Base-by-base conservation (phyloP, 2,888 invertebrate genomes). In the Platycnemis pennipes region DNA sequence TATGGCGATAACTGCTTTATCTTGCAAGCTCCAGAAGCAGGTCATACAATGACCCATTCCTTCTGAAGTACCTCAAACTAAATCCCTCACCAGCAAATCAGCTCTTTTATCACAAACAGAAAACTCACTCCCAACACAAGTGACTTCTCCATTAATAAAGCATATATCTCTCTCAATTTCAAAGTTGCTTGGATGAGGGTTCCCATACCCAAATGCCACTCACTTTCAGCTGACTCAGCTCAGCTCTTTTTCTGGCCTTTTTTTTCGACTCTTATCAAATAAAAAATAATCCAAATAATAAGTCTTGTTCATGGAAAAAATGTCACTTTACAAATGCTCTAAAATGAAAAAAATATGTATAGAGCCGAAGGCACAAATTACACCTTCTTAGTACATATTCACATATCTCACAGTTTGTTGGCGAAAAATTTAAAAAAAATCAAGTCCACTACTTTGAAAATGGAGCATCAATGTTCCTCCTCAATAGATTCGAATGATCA, bases 311-410 rank as follows among this genome's bases (percentile, higher is more conserved):
- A 22, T 45, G 91, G 56, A 45, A 91, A 63, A 91, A 63, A 63
- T 91, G 63, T 91, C 91, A 91, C 69, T 91, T 69, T 91, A 91
- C 91, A 91, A 91, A 91, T 91, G 63, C 91, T 91, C 91, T 91
- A 44, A 63, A 69, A 91, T 91, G 44, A 91, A 63, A 69, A 91
- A 63, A 44, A 26, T 69, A 69, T 77, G 11, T 77, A 77, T 91
- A 91, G 91, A 45, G 69, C 91, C 26, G 87, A 44, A 87, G 87
- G 87, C 53, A 89, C 69, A 53, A 91, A 91, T 69, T 63, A 91
- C 91, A 69, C 91, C 91, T 91, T 91, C 63, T 13, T 44, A 77
- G 77, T 77, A 44, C 42, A 89, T 63, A 91, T 91, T 91, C 91
- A 91, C 91, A 91, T 91, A 91, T 63, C 69, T 63, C 91, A 91